Evolutionary conservation across 2,888 invertebrate genomes (phyloP).

Genomic region (Nemurella pictetii): DNA sequence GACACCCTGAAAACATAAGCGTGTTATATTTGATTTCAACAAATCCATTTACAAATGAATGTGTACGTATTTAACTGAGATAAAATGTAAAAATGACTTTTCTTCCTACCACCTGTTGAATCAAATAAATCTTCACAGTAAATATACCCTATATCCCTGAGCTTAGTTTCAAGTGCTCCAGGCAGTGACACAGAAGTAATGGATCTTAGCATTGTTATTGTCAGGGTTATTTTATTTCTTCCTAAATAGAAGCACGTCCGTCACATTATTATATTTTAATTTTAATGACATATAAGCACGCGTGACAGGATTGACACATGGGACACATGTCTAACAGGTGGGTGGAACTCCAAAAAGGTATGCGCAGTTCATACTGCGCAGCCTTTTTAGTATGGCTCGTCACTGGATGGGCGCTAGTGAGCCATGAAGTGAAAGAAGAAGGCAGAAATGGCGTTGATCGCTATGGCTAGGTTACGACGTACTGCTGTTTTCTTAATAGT

Average conservation of each 20-base stretch:
- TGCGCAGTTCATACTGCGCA: background rate
- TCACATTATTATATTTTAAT: too few species aligned
- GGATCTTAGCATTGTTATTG: conserved; percentile 42
- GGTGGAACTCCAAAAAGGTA: too few species aligned
- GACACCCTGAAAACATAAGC: conserved; percentile 7
- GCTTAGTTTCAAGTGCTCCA: conserved; percentile 37
- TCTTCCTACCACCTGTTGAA: conserved; percentile 39
- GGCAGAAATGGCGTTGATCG: background rate
- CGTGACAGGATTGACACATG: too few species aligned
- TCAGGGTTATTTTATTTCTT: too few species aligned
- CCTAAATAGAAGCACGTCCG: background rate
- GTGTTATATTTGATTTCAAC: background rate
- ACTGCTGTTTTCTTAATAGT: background rate
- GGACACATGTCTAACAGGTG: background rate
- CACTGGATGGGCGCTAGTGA: background rate
- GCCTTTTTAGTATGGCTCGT: background rate
- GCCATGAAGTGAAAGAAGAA: background rate
- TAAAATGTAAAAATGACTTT: conserved; percentile 29
- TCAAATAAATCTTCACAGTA: conserved; percentile 45
- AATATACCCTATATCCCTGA: conserved; percentile 44
- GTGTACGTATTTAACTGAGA: too few species aligned
- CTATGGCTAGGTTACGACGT: background rate
- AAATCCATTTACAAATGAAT: too few species aligned
- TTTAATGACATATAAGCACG: too few species aligned
- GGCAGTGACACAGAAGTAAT: conserved; percentile 45